Evolutionary conservation across 2,113 vertebrate species (phyloP), one percentile per base, ranked within the genome.

Genomic region (Sinocyclocheilus grahami): DNA sequence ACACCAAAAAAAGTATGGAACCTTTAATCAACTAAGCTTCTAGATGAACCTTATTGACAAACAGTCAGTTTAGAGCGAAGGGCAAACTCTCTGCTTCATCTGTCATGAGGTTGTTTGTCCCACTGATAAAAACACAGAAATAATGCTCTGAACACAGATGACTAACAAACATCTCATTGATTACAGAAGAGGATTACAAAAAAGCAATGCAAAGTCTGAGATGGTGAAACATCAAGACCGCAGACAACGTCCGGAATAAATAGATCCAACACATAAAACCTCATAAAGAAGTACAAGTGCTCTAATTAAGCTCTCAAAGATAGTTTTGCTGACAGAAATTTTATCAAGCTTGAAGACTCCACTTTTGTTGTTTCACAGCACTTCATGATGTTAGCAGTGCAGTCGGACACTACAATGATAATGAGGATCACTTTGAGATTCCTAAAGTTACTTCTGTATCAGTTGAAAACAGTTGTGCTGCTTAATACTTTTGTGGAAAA

Each of bases 1-100:
- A 48, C 46, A 55, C 14, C 14, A 55, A 55, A 53, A 10, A 37
- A 22, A 71, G 67, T 39, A 33, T 33, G 51, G 18, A 13, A 58
- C 37, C 14, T 58, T 78, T 33, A 20, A 80, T 46, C 58, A 81
- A 42, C n/a, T 22, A 79, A 81, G n/a, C 71, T 48, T n/a, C 20
- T 53, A 53, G 16, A 55, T 55, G 0, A 55, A 55, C 16, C 5
- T 55, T 55, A 62, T 10, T 84, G 48, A 80, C 20, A 63, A 62
- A 30, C 27, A 82, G 20, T 10, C 27, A 27, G 42, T 65, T 14
- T n/a, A 22, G 63, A 63, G 48, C 30, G 53, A 48, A 86, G 74
- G 79, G 63, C 79, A 82, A 58, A 67, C 37, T 42, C 16, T 46
- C n/a, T 69, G 55, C 20, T 74, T 72, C 39, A 87, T 85, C 71